Conservation (phyloP, 1,140 invertebrate genomes). For the Tetramorium simillimum region DNA sequence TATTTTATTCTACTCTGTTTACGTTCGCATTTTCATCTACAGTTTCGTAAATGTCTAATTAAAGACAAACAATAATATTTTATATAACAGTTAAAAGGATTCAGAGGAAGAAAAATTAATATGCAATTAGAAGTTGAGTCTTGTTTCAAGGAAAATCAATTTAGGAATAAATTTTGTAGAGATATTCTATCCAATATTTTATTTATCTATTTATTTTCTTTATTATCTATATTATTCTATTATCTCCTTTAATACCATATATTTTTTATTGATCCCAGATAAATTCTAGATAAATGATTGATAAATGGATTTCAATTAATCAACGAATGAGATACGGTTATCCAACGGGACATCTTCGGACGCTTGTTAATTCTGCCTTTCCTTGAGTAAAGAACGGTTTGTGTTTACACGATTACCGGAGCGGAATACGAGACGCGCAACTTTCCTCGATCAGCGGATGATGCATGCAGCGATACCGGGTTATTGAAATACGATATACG, state of each 20-base stretch:
- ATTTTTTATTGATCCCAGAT: conserved; percentile 1
- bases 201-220: not conserved
- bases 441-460: conserved; percentile 37
- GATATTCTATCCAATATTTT: not conserved
- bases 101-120: not conserved
- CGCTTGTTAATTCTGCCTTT: conserved; percentile 21
- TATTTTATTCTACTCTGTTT: not conserved
- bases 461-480: conserved; percentile 40
- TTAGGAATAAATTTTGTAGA: not conserved
- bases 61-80: not conserved
- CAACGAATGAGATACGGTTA: not conserved
- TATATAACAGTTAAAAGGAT: not conserved
- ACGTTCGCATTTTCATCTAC: not conserved
- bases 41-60: conserved; percentile 1
- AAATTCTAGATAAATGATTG: not conserved
- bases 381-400: conserved; percentile 22
- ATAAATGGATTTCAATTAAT: not conserved
- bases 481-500: conserved; percentile 57
- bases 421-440: conserved; percentile 35
- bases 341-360: not conserved
- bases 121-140: not conserved
- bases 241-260: not conserved
- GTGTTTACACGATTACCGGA: conserved; percentile 39
- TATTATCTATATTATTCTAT: conserved; percentile 1
- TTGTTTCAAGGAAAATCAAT: not conserved